Conservation (phyloP, 1,140 invertebrate species). For the Apis laboriosa region DNA sequence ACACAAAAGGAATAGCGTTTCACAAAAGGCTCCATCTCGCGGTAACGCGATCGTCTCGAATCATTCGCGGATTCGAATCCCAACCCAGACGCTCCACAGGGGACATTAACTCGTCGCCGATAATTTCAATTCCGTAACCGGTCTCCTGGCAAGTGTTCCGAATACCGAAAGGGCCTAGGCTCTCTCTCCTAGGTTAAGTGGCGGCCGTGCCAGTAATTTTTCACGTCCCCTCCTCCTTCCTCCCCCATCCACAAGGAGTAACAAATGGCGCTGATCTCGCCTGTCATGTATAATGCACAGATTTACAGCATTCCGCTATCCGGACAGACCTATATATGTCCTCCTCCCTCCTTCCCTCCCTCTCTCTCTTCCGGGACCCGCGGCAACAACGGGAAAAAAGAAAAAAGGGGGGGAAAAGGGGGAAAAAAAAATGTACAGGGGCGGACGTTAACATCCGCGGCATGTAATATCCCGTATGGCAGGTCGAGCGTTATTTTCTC, state of each 20-base stretch:
- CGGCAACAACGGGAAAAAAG: not conserved
- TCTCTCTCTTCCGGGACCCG: not conserved
- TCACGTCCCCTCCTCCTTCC: constrained; percentile 48
- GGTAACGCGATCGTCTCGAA: not conserved
- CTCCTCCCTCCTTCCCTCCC: not conserved
- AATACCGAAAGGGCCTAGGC: constrained; percentile 33
- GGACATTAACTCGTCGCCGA: constrained; percentile 21
- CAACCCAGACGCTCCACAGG: too few species aligned
- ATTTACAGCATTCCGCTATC: constrained; percentile 69
- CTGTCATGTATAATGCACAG: constrained; percentile 69
- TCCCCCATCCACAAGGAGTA: constrained; percentile 31
- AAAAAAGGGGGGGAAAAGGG: not conserved
- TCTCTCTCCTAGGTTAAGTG: constrained; percentile 57
- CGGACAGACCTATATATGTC: constrained; percentile 57
- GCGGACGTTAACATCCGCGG: constrained; percentile 70
- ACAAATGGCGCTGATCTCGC: constrained; percentile 66
- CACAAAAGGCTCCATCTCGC: not conserved
- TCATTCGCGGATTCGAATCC: too few species aligned
- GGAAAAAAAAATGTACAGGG: constrained; percentile 59
- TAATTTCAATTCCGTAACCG: constrained; percentile 56
- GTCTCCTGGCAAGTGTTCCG: constrained; percentile 52
- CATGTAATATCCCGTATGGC: constrained; percentile 66
- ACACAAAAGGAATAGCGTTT: constrained; percentile 27
- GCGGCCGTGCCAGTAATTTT: constrained; percentile 59
- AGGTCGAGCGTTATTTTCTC: constrained; percentile 64